These are phyloP conservation scores for Oryzias curvinotus DNA, from an alignment of 2,113 vertebrate genomes.

Conservation along the genomic window DNA sequence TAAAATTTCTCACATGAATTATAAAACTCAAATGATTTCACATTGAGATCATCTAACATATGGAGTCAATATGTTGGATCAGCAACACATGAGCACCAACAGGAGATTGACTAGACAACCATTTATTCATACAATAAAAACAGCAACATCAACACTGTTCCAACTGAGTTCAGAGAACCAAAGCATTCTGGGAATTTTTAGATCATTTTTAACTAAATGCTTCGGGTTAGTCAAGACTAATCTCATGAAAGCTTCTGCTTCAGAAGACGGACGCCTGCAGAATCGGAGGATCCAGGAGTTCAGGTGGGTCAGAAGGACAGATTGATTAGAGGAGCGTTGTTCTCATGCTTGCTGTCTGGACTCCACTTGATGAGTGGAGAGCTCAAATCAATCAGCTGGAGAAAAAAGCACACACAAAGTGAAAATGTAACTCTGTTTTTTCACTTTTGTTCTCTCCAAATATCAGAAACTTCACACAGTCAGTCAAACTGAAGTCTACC, in stretches of 20 bases:
- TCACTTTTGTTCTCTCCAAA: not conserved
- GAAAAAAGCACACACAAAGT: not conserved
- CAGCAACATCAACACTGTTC: conserved; percentile 24
- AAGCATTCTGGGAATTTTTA: conserved; percentile 32
- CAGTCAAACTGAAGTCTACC: too few species aligned
- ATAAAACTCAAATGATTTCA: too few species aligned
- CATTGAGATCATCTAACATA: too few species aligned
- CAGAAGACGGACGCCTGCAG: not conserved
- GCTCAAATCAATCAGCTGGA: conserved; percentile 78
- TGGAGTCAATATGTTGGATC: too few species aligned
- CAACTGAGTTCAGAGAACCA: conserved; percentile 10
- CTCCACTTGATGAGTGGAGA: conserved; percentile 82
- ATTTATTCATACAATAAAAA: conserved; percentile 58
- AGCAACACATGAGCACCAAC: too few species aligned
- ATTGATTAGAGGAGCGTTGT: conserved; percentile 71
- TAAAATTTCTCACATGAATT: too few species aligned
- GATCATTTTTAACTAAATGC: conserved; percentile 26
- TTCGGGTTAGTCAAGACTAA: not conserved
- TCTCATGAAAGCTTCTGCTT: not conserved
- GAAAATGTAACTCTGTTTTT: not conserved
- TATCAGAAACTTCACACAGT: not conserved
- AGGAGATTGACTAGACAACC: not conserved
- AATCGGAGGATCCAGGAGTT: conserved; percentile 33
- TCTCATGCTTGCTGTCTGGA: conserved; percentile 73
- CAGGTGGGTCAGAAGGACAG: conserved; percentile 81